Conservation (phyloP, 2,888 invertebrate species). For the Caprella mutica region DNA sequence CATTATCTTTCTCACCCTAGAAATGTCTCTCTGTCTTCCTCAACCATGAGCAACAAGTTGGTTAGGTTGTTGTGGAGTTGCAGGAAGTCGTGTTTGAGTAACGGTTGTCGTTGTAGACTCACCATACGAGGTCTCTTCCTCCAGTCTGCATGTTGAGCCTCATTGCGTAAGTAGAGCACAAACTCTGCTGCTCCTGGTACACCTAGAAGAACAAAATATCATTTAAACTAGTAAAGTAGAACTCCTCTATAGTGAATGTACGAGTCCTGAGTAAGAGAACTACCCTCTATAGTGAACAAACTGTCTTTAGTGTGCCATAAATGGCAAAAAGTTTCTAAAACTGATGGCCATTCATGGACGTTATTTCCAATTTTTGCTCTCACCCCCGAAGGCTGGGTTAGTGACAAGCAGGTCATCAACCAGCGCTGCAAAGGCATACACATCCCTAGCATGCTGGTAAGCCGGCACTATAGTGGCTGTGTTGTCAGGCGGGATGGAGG, state of each 20-base stretch:
- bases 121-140: slow-evolving; percentile 55
- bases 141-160: slow-evolving; percentile 55
- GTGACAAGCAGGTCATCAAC: slow-evolving; percentile 58
- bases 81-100: slow-evolving; percentile 76
- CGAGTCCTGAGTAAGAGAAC: no score
- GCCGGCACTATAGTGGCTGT: slow-evolving; percentile 24
- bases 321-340: no score
- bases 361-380: no score
- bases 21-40: slow-evolving; percentile 63
- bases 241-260: no score
- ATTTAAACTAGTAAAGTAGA: no score
- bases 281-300: no score
- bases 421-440: slow-evolving; percentile 62
- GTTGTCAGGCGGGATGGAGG: slow-evolving; percentile 60
- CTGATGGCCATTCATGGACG: no score
- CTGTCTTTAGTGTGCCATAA: no score
- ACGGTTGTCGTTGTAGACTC: slow-evolving; percentile 56
- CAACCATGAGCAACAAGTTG: slow-evolving; percentile 66
- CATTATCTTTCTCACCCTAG: slow-evolving; percentile 56
- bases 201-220: slow-evolving; percentile 47
- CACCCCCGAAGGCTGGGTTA: no score
- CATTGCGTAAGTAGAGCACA: slow-evolving; percentile 55
- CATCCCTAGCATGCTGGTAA: slow-evolving; percentile 52
- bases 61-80: slow-evolving; percentile 68
- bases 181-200: slow-evolving; percentile 59